Evolutionary conservation across 2,797 vertebrate species (phyloP), one percentile per base, ranked within the genome.

Genomic region (Poeciliopsis presidionis): DNA sequence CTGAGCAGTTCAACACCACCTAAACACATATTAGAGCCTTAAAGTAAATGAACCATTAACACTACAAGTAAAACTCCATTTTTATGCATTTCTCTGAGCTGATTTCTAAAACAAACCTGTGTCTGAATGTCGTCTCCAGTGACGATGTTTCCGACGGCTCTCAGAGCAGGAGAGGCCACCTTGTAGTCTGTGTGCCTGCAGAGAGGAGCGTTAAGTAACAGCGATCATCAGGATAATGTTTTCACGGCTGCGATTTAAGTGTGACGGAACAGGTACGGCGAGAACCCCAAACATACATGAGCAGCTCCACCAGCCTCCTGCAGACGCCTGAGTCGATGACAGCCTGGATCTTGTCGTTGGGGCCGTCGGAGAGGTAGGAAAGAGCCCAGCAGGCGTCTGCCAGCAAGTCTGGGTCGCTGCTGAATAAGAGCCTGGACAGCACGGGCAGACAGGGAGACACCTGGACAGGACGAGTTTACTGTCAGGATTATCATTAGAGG

Each of bases 301-400:
- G 94, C 73, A 99, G 95, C 81, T 99, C 98, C 84, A 99, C 98
- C 55, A 99, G 96, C 87, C 98, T 96, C 85, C 98, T 96, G 88
- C 98, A 99, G 82, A 99, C 98, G 9, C 98, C 98, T 0, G 98
- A 99, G 94, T 99, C 98, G 59, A 99, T 99, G 84, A 99, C 97
- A 0, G 98, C 98, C 92, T 99, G 98, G 85, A 99, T 99, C 92
- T 99, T 99, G 93, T 99, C 98, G 73, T 99, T 99, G 88, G 98
- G 97, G n/a, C 98, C 98, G 74, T 99, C 98, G 0, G 98, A 99
- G 79, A 99, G 96, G 92, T 99, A 99, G 87, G 98, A 99, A 61
- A 99, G 96, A 61, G 98, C 98, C 98, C 98, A 99, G 94, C 98
- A 99, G 0, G 98, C 98, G 25, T 99, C 98, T 53, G 98, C 98